Evolutionary conservation across 1,140 invertebrate species (phyloP).

Genomic region (Aleiodes sp.): DNA sequence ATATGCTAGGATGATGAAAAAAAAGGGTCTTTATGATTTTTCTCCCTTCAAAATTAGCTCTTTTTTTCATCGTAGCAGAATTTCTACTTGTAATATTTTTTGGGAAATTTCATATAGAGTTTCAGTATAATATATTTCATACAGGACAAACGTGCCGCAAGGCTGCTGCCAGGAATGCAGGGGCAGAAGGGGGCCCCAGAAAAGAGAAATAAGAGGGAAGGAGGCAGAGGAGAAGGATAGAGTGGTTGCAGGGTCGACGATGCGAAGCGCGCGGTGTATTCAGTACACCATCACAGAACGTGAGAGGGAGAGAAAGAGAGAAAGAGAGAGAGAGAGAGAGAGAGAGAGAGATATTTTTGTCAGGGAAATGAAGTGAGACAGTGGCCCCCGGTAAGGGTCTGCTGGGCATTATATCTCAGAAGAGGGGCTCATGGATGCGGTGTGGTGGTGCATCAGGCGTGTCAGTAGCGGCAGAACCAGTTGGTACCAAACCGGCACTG

Average conservation of each 20-base stretch:
- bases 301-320: background rate
- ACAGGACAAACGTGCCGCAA: constrained; percentile 2
- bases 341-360: background rate
- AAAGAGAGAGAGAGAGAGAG: background rate
- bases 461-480: constrained; percentile 51
- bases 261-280: background rate
- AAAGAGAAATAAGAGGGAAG: background rate
- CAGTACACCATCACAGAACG: background rate
- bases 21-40: too few relatives aligned
- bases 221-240: background rate
- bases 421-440: background rate
- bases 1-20: too few relatives aligned
- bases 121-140: background rate
- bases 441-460: constrained; percentile 42
- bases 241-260: background rate
- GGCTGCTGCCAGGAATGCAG: constrained; percentile 11
- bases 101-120: background rate
- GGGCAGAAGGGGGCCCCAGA: background rate
- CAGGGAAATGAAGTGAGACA: constrained; percentile 20
- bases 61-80: too few relatives aligned
- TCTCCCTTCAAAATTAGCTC: too few relatives aligned
- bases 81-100: background rate
- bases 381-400: constrained; percentile 20
- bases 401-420: constrained; percentile 13
- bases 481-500: too few relatives aligned